These are phyloP conservation scores for Centropristis striata DNA, from an alignment of 2,113 vertebrate genomes.

Conservation along the genomic window DNA sequence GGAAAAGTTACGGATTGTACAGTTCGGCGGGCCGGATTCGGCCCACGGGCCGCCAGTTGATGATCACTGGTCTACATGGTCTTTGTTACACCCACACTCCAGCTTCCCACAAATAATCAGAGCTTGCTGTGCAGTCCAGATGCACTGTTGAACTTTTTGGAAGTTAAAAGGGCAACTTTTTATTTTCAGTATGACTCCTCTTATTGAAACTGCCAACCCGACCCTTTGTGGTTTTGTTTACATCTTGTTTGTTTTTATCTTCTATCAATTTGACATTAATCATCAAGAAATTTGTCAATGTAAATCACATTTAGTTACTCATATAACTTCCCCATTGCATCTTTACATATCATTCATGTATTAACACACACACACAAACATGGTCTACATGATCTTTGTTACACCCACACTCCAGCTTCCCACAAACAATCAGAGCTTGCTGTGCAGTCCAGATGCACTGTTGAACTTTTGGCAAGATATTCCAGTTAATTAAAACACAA, in stretches of 20 bases:
- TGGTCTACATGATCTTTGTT: no score
- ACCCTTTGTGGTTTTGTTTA: slow-evolving; percentile 10
- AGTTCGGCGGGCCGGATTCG: no score
- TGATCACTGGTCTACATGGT: no score
- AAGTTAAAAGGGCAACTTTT: slow-evolving; percentile 11
- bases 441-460: not conserved
- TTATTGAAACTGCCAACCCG: slow-evolving; percentile 3
- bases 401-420: no score
- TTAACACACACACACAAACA: no score
- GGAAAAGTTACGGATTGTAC: no score
- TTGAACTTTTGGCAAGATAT: slow-evolving; percentile 13
- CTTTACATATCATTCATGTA: not conserved
- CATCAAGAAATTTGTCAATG: not conserved
- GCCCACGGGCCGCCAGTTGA: no score
- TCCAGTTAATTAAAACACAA: slow-evolving; percentile 20
- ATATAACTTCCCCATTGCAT: not conserved
- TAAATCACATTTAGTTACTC: not conserved
- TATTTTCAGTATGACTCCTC: slow-evolving; percentile 28
- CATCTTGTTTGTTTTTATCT: not conserved
- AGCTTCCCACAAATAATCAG: slow-evolving; percentile 1
- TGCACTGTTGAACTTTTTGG: slow-evolving; percentile 25
- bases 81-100: no score
- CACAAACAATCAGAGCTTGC: not conserved
- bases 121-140: not conserved
- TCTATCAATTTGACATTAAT: not conserved